A percentile compares a stretch with the other conserved stretches of the same genome.
Conservation (phyloP, 1,140 invertebrate species). For the Cotesia glomerata region DNA sequence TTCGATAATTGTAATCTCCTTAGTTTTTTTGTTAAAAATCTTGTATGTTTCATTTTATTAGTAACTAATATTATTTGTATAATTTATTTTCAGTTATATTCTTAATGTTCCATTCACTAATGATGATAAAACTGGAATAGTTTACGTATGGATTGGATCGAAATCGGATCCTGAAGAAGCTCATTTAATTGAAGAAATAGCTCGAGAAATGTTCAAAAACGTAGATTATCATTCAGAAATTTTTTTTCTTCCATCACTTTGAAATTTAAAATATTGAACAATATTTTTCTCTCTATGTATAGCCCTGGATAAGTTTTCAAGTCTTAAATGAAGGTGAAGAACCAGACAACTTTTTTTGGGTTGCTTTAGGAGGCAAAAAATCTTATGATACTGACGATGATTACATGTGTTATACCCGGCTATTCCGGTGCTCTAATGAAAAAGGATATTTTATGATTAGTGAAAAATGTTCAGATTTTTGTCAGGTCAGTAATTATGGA, state of each 20-base stretch:
- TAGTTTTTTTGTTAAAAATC: too few species aligned
- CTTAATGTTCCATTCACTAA: slow-evolving; percentile 95
- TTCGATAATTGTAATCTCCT: too few species aligned
- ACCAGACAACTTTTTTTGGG: slow-evolving; percentile 99
- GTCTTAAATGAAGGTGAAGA: slow-evolving; percentile 96
- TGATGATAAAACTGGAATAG: slow-evolving; percentile 87
- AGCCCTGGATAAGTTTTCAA: slow-evolving; percentile 84
- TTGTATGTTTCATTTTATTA: too few species aligned
- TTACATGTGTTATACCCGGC: slow-evolving; percentile 92
- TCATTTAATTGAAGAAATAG: slow-evolving; percentile 89
- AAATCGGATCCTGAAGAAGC: slow-evolving; percentile 89
- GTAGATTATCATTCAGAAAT: slow-evolving; percentile 50
- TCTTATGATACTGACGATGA: slow-evolving; percentile 90
- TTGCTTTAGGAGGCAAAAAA: slow-evolving; percentile 91
- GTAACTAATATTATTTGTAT: slow-evolving; percentile 51
- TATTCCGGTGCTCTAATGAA: slow-evolving; percentile 99
- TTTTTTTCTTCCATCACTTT: slow-evolving; percentile 13
- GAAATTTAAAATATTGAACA: slow-evolving; percentile 18
- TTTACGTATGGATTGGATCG: slow-evolving; percentile 97
- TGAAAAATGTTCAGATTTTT: slow-evolving; percentile 99
- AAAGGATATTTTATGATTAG: slow-evolving; percentile 99
- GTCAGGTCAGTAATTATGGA: slow-evolving; percentile 71
- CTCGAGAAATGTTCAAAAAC: slow-evolving; percentile 91
- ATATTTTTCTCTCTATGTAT: not conserved
- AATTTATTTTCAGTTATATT: slow-evolving; percentile 78